Evolutionary conservation across 1,140 invertebrate genomes (phyloP).

Genomic region (Antheraea mylitta): DNA sequence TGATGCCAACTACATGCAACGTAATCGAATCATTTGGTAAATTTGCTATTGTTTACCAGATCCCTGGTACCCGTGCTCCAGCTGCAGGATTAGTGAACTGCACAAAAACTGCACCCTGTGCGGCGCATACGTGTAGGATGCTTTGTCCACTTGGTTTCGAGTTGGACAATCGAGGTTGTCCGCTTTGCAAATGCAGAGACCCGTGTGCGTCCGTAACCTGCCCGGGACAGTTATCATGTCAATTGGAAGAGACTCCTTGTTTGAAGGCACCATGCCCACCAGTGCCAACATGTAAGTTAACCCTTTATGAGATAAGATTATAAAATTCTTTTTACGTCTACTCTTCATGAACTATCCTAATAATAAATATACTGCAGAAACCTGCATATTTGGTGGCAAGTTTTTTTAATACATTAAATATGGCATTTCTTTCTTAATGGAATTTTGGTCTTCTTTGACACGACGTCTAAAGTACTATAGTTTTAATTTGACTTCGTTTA

Average conservation of each 20-base stretch:
- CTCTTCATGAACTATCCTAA: no score
- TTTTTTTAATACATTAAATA: no score
- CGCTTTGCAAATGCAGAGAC: constrained; percentile 89
- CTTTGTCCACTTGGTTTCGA: constrained; percentile 91
- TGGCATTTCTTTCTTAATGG: no score
- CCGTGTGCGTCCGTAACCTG: constrained; percentile 88
- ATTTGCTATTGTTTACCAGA: constrained; percentile 27
- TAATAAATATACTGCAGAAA: no score
- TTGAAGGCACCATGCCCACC: constrained; percentile 88
- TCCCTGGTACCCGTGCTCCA: constrained; percentile 86
- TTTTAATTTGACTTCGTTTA: no score
- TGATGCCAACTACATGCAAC: not conserved
- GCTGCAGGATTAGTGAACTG: constrained; percentile 84
- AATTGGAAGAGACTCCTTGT: constrained; percentile 88
- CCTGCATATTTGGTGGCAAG: no score
- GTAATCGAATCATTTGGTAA: not conserved
- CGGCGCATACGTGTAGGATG: constrained; percentile 91
- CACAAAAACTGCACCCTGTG: constrained; percentile 84
- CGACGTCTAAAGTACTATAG: no score
- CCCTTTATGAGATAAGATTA: not conserved
- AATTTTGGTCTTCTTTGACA: no score
- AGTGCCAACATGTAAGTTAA: constrained; percentile 86
- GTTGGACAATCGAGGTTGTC: constrained; percentile 86
- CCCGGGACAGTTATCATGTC: constrained; percentile 86
- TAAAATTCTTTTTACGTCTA: no score